phyloP scores from a whole-genome alignment of 2,888 invertebrate genomes.

The Lepidocyrtoides sp. region DNA sequence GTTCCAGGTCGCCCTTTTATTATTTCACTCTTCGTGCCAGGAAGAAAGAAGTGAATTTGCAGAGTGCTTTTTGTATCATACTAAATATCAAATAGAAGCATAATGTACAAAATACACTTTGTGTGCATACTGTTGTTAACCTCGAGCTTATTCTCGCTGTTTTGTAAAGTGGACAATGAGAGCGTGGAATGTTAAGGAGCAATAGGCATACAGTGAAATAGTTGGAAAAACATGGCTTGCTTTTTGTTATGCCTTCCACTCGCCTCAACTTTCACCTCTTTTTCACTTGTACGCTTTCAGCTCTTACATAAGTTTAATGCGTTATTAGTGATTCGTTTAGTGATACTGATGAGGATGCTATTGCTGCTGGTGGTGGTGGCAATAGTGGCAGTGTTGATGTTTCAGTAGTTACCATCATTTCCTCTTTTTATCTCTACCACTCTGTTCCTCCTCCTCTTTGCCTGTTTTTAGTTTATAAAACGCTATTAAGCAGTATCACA shows the following conservation, averaged over 20 bases:
- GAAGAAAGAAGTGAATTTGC: slow-evolving; percentile 21
- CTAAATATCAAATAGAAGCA: slow-evolving; percentile 1
- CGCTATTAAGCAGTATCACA: not conserved
- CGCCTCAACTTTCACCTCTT: slow-evolving; percentile 74
- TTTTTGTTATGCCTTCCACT: slow-evolving; percentile 27
- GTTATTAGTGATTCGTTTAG: slow-evolving; percentile 37
- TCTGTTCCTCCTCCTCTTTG: not conserved
- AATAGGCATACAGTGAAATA: slow-evolving; percentile 12
- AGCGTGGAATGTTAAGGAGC: not conserved
- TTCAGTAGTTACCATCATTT: slow-evolving; percentile 27
- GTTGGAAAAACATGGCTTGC: slow-evolving; percentile 11
- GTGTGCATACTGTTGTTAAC: not conserved
- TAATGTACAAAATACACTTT: not conserved
- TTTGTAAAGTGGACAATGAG: slow-evolving; percentile 8
- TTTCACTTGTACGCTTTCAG: slow-evolving; percentile 30
- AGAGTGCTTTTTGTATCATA: slow-evolving; percentile 2
- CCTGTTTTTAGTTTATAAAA: not conserved
- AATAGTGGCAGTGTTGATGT: slow-evolving; percentile 15
- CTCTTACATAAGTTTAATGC: slow-evolving; percentile 45
- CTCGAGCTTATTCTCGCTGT: not conserved
- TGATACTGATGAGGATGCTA: slow-evolving; percentile 21
- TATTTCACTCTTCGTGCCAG: slow-evolving; percentile 57
- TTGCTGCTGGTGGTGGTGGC: not conserved
- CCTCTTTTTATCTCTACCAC: not conserved
- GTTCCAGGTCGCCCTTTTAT: slow-evolving; percentile 67